These are phyloP conservation scores for Plebejus anna DNA, from an alignment of 2,888 invertebrate species.

Conservation along the genomic window DNA sequence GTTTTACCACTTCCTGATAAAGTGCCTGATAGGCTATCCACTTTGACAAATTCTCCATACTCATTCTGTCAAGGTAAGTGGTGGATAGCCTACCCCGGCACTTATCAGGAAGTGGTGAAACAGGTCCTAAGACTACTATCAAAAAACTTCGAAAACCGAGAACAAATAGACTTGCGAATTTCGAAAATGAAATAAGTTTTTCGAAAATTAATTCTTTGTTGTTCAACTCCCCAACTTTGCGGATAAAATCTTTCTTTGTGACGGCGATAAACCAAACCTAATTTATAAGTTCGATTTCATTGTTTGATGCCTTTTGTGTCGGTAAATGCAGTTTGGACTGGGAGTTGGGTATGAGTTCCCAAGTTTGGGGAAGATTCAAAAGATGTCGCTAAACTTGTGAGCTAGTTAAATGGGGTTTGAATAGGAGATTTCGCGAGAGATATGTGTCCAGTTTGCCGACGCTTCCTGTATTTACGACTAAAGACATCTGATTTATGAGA, in stretches of 20 bases:
- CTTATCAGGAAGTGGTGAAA: no score
- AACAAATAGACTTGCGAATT: no score
- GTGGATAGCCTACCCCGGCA: no score
- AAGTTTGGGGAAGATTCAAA: constrained; percentile 26
- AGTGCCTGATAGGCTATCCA: no score
- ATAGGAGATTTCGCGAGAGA: constrained; percentile 24
- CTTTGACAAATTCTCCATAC: no score
- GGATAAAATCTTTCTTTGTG: constrained; percentile 15
- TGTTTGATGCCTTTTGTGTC: constrained; percentile 29
- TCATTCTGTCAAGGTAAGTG: no score
- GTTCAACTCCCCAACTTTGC: not conserved
- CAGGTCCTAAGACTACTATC: no score
- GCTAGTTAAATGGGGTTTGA: constrained; percentile 25
- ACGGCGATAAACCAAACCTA: constrained; percentile 16
- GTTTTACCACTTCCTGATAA: no score
- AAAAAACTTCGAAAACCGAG: no score
- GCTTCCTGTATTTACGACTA: not conserved
- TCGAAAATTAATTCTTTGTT: not conserved
- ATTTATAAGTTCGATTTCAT: constrained; percentile 28
- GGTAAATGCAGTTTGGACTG: constrained; percentile 19
- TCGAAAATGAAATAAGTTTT: not conserved
- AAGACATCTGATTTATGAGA: not conserved
- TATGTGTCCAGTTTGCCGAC: constrained; percentile 19
- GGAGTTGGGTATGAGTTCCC: constrained; percentile 20
- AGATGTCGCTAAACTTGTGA: constrained; percentile 29